Conservation (phyloP, 2,888 invertebrate genomes). For the Teleogryllus oceanicus region DNA sequence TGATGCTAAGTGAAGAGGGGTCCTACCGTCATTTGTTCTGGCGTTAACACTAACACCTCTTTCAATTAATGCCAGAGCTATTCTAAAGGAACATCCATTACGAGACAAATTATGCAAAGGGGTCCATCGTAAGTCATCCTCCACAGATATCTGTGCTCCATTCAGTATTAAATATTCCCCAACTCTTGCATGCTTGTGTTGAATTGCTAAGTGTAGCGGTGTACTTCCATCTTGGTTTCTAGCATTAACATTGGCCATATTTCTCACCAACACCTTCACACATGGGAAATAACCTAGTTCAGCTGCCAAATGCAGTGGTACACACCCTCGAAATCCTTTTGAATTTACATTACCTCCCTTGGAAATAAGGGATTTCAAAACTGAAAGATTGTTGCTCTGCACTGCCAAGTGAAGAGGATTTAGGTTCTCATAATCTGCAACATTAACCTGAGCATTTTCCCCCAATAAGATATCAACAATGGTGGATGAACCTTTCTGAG, state of each 20-base stretch:
- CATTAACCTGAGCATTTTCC: background rate
- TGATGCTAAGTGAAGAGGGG: no score
- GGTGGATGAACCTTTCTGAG: background rate
- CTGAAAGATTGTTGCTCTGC: background rate
- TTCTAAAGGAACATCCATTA: background rate
- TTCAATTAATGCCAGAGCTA: no score
- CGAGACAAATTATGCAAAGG: background rate
- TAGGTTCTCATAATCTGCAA: background rate
- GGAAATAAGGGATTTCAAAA: background rate
- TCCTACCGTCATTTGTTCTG: no score
- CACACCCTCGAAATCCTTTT: background rate
- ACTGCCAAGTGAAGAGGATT: constrained; percentile 1
- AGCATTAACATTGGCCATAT: background rate
- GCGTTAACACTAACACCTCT: no score
- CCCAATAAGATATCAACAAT: background rate
- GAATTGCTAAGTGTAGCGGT: background rate
- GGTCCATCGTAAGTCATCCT: background rate
- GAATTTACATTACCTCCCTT: background rate
- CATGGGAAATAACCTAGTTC: background rate
- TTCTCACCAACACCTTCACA: background rate
- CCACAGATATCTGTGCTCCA: background rate
- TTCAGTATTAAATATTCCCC: background rate
- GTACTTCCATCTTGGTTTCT: background rate
- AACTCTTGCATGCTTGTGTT: background rate
- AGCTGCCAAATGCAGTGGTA: background rate